phyloP scores from a whole-genome alignment of 2,113 vertebrate species.

The Aspidoscelis tigris region DNA sequence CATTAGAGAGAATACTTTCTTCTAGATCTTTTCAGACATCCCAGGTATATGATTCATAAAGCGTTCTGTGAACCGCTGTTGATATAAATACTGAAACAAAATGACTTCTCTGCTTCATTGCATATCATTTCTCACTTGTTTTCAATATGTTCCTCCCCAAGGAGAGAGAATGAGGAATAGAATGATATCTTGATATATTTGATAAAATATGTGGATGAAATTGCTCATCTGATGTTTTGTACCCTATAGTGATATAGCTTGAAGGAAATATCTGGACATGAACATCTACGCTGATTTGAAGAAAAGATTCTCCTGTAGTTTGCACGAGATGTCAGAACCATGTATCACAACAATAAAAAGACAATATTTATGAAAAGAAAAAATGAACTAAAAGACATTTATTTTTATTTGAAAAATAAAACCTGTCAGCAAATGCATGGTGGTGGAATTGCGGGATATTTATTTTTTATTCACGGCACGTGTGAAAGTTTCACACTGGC shows the following conservation, averaged over 20 bases:
- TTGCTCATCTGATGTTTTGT: constrained; percentile 28
- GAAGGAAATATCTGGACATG: constrained; percentile 46
- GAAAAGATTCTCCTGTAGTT: constrained; percentile 43
- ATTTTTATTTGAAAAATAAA: constrained; percentile 62
- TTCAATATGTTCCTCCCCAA: too few species aligned
- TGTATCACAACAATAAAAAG: constrained; percentile 49
- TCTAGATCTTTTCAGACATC: too few species aligned
- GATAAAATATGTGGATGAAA: constrained; percentile 16
- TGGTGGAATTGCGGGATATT: constrained; percentile 4
- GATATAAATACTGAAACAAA: neutral
- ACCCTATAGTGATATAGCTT: constrained; percentile 51
- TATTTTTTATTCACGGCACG: constrained; percentile 32
- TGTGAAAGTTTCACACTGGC: constrained; percentile 58
- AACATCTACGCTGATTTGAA: constrained; percentile 37
- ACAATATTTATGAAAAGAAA: constrained; percentile 43
- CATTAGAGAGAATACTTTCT: too few species aligned
- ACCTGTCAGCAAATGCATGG: constrained; percentile 53
- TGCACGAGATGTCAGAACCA: constrained; percentile 31
- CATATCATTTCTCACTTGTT: neutral
- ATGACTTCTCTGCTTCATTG: neutral
- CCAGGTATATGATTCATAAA: too few species aligned
- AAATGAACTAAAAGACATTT: constrained; percentile 38
- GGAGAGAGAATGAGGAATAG: neutral
- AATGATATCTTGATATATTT: neutral
- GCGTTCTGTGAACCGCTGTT: too few species aligned